These are phyloP conservation scores for Parus major DNA, from an alignment of 2,113 vertebrate genomes.

Conservation along the genomic window DNA sequence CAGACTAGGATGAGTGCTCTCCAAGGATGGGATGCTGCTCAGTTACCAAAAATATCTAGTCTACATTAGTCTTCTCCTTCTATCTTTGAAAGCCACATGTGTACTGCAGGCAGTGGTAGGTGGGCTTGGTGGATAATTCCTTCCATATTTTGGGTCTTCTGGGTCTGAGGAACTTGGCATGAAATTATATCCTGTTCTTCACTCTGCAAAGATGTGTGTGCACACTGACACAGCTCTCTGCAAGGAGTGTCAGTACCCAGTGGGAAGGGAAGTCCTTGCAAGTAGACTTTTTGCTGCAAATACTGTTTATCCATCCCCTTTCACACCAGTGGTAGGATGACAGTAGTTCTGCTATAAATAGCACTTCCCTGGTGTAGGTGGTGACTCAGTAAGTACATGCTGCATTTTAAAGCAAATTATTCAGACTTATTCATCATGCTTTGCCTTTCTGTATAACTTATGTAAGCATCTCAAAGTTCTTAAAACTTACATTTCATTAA, in stretches of 20 bases:
- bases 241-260: not conserved
- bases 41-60: not conserved
- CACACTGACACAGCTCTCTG: not conserved
- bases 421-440: not conserved
- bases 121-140: not conserved
- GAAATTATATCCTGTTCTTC: not conserved
- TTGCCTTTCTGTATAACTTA: constrained; percentile 2
- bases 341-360: not conserved
- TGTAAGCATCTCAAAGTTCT: not conserved
- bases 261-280: not conserved
- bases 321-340: not conserved
- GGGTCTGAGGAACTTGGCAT: not conserved
- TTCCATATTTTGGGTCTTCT: not conserved
- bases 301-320: not conserved
- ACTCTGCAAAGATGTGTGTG: not conserved
- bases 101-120: not conserved
- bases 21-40: not conserved
- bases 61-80: not conserved
- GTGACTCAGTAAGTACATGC: not conserved
- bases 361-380: not conserved
- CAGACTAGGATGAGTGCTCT: not conserved
- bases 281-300: not conserved
- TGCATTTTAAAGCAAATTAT: constrained; percentile 40
- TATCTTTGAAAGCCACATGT: not conserved
- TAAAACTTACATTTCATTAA: not conserved